Percentiles rank a stretch among this genome's conserved stretches.
Evolutionary conservation across 2,113 vertebrate genomes (phyloP).

Genomic region (Xenopus tropicalis): DNA sequence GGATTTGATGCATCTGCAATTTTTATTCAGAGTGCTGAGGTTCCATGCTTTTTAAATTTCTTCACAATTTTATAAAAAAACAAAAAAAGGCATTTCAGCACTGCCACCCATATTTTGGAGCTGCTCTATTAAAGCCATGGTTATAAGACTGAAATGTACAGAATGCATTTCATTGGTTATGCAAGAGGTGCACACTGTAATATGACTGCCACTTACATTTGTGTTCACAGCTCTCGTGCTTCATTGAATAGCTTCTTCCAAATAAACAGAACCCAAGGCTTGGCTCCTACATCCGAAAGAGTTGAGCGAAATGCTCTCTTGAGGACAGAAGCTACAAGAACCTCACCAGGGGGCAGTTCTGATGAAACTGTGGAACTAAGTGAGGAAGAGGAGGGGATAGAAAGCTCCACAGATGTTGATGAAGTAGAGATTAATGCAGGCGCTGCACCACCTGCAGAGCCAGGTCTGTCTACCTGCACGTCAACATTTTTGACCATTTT

Average conservation of each 20-base stretch:
- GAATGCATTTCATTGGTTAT: no score
- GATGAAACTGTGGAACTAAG: slow-evolving; percentile 62
- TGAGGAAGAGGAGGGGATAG: slow-evolving; percentile 52
- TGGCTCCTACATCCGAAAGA: slow-evolving; percentile 9
- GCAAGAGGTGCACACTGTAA: no score
- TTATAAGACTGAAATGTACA: no score
- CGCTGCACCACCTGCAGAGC: background rate
- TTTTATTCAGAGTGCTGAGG: no score
- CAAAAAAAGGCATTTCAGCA: no score
- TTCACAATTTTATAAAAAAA: no score
- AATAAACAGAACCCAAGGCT: slow-evolving; percentile 62
- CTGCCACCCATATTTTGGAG: no score
- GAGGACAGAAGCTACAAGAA: slow-evolving; percentile 49
- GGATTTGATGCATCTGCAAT: no score
- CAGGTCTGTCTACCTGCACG: slow-evolving; percentile 53
- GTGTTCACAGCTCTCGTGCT: slow-evolving; percentile 49
- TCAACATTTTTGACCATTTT: no score
- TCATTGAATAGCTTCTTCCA: slow-evolving; percentile 71
- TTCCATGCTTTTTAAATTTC: no score
- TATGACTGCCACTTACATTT: background rate
- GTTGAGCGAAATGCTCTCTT: slow-evolving; percentile 14
- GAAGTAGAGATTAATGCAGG: slow-evolving; percentile 30
- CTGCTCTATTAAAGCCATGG: no score
- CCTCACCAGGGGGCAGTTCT: slow-evolving; percentile 53
- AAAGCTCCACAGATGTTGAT: slow-evolving; percentile 51